These are phyloP conservation scores for Zoanthus sociatus DNA, from an alignment of 92 coral and sea anemone species.

Conservation along the genomic window DNA sequence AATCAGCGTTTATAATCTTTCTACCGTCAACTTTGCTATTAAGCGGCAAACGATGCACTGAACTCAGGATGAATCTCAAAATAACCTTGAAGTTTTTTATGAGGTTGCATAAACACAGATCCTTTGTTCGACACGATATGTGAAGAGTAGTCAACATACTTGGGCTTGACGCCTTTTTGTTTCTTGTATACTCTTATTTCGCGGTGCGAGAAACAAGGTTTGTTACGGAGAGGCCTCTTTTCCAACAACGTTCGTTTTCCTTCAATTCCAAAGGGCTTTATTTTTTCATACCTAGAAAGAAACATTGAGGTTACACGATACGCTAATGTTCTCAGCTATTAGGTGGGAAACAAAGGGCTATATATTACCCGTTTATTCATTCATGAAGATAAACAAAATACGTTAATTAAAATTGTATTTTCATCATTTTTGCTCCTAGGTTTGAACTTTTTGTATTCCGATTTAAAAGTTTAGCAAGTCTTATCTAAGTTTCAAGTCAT, in stretches of 20 bases:
- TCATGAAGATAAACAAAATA: no score
- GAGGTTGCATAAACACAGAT: constrained; percentile 94
- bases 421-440: no score
- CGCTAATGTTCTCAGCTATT: not conserved
- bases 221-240: constrained; percentile 33
- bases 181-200: not conserved
- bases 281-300: not conserved
- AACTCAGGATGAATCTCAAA: constrained; percentile 98
- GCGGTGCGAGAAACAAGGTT: constrained; percentile 36
- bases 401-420: no score
- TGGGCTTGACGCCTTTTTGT: constrained; percentile 22
- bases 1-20: not conserved
- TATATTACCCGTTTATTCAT: no score
- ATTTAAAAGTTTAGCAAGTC: no score
- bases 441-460: no score
- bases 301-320: not conserved
- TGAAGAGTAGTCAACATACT: constrained; percentile 17
- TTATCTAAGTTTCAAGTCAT: no score
- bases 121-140: constrained; percentile 72
- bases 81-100: constrained; percentile 74
- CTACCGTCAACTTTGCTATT: not conserved
- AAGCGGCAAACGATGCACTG: constrained; percentile 30
- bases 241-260: constrained; percentile 25
- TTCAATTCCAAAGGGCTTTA: constrained; percentile 6
- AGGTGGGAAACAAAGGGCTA: no score